Evolutionary conservation across 2,888 invertebrate species (phyloP).

Genomic region (Agonum fuliginosum): DNA sequence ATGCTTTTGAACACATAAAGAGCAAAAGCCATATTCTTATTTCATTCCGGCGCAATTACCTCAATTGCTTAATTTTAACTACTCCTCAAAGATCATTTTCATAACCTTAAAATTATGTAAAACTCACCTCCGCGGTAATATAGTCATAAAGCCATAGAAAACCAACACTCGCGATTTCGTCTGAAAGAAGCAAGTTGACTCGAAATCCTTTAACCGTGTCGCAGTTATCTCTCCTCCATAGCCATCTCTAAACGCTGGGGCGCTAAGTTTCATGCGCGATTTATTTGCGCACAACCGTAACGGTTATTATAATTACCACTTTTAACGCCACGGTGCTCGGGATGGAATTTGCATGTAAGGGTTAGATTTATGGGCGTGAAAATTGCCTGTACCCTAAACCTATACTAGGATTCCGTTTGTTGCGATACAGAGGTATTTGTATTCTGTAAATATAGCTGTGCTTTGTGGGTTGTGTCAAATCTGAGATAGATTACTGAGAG

Average conservation of each 20-base stretch:
- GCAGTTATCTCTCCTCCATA: conserved; percentile 2
- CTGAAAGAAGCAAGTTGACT: not conserved
- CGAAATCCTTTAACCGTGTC: not conserved
- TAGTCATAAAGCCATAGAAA: not conserved
- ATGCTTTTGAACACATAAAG: too few species aligned
- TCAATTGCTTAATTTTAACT: too few species aligned
- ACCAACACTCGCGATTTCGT: not conserved
- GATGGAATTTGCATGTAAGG: conserved; percentile 54
- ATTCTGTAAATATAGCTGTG: too few species aligned
- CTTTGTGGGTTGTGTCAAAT: too few species aligned
- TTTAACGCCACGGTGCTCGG: conserved; percentile 10
- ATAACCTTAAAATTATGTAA: too few species aligned
- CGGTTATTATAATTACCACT: conserved; percentile 40
- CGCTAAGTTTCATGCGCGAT: conserved; percentile 37
- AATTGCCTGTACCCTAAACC: conserved; percentile 44
- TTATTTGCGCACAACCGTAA: conserved; percentile 40
- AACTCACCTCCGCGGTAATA: too few species aligned
- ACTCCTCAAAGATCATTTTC: too few species aligned
- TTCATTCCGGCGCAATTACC: too few species aligned
- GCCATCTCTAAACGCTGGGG: too few species aligned
- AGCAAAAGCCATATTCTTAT: too few species aligned
- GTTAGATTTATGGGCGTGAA: conserved; percentile 44
- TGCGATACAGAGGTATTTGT: not conserved
- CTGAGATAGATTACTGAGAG: too few species aligned
- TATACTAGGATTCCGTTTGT: not conserved